These are phyloP conservation scores for Cololabis saira DNA, from an alignment of 2,113 vertebrate genomes.

Conservation along the genomic window DNA sequence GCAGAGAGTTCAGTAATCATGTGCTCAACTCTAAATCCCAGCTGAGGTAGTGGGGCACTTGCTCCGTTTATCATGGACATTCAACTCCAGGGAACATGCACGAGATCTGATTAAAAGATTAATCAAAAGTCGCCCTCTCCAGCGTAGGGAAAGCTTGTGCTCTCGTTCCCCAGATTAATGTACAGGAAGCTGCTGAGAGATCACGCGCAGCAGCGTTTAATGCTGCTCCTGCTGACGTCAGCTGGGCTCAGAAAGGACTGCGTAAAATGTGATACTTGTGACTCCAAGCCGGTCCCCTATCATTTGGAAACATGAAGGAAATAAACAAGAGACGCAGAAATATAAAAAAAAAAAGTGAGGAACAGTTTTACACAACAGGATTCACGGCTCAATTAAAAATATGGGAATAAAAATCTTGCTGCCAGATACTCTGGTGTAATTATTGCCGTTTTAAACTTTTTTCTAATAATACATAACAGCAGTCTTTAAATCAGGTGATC, in stretches of 20 bases:
- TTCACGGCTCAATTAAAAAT: no score
- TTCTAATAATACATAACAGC: no score
- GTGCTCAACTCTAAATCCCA: slow-evolving; percentile 38
- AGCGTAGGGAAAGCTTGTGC: not conserved
- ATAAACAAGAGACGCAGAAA: no score
- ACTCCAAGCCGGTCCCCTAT: not conserved
- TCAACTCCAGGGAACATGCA: not conserved
- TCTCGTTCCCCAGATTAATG: no score
- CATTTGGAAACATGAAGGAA: not conserved
- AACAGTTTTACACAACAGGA: no score
- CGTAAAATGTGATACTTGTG: not conserved
- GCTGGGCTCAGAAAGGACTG: no score
- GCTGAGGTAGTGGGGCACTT: not conserved
- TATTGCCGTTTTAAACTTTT: no score
- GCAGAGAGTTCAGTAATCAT: slow-evolving; percentile 58
- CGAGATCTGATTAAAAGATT: slow-evolving; percentile 23
- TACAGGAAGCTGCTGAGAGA: not conserved
- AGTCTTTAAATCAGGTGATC: no score
- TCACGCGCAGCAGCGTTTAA: not conserved
- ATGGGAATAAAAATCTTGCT: no score
- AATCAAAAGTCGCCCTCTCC: not conserved
- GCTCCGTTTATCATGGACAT: not conserved
- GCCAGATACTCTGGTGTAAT: no score
- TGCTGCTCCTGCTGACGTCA: not conserved
- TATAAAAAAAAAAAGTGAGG: no score